phyloP scores from a whole-genome alignment of 2,797 vertebrate species.

The Okamejei kenojei region DNA sequence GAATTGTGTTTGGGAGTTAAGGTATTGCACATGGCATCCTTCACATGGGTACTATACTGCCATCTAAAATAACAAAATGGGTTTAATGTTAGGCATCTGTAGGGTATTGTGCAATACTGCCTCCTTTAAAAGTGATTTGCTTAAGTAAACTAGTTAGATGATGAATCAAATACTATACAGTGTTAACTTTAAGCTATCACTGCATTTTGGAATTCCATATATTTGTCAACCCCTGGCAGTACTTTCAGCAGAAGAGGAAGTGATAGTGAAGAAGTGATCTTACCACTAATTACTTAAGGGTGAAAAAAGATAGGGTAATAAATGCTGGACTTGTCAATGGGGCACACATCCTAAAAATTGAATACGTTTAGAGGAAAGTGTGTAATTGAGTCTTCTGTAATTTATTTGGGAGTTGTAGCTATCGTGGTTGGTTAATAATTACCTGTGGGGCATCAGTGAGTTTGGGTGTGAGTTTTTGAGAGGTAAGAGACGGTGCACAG shows the following conservation, averaged over 20 bases:
- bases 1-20: neutral
- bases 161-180: neutral
- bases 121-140: neutral
- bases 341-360: too few species aligned
- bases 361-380: neutral
- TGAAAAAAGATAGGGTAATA: too few species aligned
- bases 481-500: neutral
- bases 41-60: neutral
- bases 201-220: neutral
- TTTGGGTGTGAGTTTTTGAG: neutral
- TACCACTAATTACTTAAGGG: too few species aligned
- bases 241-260: neutral
- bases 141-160: neutral
- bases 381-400: neutral
- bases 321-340: too few species aligned
- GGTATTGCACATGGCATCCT: neutral
- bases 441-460: neutral
- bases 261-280: too few species aligned
- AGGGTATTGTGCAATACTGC: neutral
- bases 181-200: neutral
- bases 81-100: too few species aligned
- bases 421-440: neutral
- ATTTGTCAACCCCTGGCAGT: neutral
- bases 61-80: too few species aligned
- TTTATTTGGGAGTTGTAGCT: neutral